A percentile compares a stretch with the other conserved stretches of the same genome.
Evolutionary conservation across 2,888 invertebrate genomes (phyloP).

Genomic region (Microplitis manilae): DNA sequence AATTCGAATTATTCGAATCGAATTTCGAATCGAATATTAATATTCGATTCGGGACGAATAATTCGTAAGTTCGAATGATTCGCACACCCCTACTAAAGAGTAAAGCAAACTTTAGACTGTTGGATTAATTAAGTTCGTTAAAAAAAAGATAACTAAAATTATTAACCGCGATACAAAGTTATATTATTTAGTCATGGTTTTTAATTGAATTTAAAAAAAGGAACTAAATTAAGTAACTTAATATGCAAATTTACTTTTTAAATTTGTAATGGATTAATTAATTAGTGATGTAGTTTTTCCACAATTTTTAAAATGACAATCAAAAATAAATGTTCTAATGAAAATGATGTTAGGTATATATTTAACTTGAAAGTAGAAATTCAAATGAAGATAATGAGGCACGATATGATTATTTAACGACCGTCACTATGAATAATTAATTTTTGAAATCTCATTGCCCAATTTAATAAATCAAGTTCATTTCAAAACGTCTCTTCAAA

Average conservation of each 20-base stretch:
- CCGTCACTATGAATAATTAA: neutral
- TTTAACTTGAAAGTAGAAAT: neutral
- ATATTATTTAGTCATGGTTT: neutral
- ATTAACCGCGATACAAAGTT: neutral
- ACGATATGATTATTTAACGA: neutral
- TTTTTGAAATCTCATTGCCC: neutral
- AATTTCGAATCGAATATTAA: no score
- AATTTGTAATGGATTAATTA: neutral
- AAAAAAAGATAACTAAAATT: neutral
- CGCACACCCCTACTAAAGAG: no score
- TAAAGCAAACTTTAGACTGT: neutral
- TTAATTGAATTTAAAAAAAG: neutral
- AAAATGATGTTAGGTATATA: neutral
- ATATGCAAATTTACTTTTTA: no score
- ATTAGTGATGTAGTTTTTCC: neutral
- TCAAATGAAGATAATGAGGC: neutral
- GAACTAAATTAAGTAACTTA: no score
- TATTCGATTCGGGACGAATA: no score
- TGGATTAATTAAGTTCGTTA: neutral
- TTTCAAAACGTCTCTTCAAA: neutral
- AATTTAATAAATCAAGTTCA: neutral
- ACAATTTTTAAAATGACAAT: neutral
- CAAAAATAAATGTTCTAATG: neutral
- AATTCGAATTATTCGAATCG: no score
- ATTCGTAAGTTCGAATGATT: no score